Evolutionary conservation across 64 coral and sea anemone genomes (phyloP).

Genomic region (Pocillopora verrucosa): DNA sequence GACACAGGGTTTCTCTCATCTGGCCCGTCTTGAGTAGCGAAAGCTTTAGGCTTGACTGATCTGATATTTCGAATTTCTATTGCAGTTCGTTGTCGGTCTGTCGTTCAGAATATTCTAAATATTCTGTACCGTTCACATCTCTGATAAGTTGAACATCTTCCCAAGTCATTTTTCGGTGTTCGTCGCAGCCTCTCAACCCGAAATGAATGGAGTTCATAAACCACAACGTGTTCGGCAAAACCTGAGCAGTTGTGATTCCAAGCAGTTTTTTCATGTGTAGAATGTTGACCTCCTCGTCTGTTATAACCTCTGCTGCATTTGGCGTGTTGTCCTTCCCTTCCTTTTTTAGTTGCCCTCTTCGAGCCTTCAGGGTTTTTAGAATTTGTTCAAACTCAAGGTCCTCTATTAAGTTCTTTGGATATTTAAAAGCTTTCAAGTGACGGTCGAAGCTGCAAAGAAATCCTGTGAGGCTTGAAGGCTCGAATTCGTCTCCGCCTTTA

Average conservation of each 20-base stretch:
- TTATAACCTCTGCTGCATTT: slow-evolving; percentile 22
- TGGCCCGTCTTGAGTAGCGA: too few species aligned
- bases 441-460: slow-evolving; percentile 47
- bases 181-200: slow-evolving; percentile 23
- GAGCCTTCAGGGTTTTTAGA: slow-evolving; percentile 6
- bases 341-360: slow-evolving; percentile 20
- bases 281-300: slow-evolving; percentile 46
- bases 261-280: slow-evolving; percentile 37
- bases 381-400: slow-evolving; percentile 10
- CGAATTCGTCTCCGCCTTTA: slow-evolving; percentile 41
- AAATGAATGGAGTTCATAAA: slow-evolving; percentile 47
- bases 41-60: too few species aligned
- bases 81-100: slow-evolving; percentile 31
- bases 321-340: slow-evolving; percentile 30
- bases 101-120: slow-evolving; percentile 43
- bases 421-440: slow-evolving; percentile 21
- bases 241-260: slow-evolving; percentile 32
- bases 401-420: slow-evolving; percentile 27
- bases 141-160: slow-evolving; percentile 43
- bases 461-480: slow-evolving; percentile 43
- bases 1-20: too few species aligned
- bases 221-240: slow-evolving; percentile 43
- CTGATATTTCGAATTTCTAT: slow-evolving; percentile 4
- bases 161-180: slow-evolving; percentile 42
- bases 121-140: slow-evolving; percentile 36